These are phyloP conservation scores for Heliconius aoede DNA, from an alignment of 2,888 invertebrate genomes.

Conservation along the genomic window DNA sequence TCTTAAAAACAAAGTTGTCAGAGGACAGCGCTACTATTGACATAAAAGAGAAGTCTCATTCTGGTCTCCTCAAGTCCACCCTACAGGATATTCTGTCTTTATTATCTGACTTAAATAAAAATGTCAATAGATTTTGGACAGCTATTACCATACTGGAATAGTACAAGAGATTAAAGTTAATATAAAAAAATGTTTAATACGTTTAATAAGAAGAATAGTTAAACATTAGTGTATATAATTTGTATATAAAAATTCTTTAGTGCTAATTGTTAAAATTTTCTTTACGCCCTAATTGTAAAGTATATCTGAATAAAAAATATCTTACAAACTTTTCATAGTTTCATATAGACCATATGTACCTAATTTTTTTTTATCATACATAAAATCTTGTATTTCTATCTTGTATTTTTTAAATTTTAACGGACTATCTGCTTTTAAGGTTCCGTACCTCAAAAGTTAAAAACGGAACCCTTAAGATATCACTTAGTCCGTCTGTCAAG, in stretches of 20 bases:
- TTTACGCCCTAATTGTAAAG: no score
- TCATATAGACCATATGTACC: no score
- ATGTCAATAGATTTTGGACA: conserved; percentile 69
- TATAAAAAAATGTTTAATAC: neutral
- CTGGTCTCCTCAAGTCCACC: conserved; percentile 63
- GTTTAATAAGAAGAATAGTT: neutral
- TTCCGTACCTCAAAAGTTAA: no score
- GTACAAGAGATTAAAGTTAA: conserved; percentile 14
- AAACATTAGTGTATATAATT: conserved; percentile 2
- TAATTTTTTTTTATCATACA: no score
- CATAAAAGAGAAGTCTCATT: conserved; percentile 57
- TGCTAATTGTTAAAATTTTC: neutral
- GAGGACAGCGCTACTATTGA: conserved; percentile 58
- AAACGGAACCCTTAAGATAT: no score
- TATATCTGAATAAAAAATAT: neutral
- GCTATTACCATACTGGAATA: conserved; percentile 67
- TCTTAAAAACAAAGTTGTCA: conserved; percentile 59
- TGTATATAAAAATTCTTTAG: conserved; percentile 16
- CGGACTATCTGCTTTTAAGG: neutral
- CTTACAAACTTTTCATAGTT: neutral
- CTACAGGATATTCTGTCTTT: conserved; percentile 62
- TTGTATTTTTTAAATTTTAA: neutral
- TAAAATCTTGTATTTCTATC: no score
- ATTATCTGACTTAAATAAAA: conserved; percentile 68
- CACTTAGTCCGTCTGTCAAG: no score